Evolutionary conservation across 2,113 vertebrate genomes (phyloP).

Genomic region (Conger conger): DNA sequence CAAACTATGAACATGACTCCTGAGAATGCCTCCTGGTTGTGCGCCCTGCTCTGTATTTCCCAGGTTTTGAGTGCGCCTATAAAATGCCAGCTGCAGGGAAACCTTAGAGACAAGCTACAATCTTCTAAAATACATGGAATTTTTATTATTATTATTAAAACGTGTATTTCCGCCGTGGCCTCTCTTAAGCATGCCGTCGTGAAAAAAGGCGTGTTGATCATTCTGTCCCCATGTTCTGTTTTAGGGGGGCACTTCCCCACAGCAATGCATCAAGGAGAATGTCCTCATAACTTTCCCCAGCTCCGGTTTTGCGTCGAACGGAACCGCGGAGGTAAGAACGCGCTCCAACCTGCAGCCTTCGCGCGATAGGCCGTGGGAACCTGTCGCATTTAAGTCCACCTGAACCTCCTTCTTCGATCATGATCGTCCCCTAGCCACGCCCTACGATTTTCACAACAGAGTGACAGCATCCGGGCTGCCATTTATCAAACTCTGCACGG

Average conservation of each 20-base stretch:
- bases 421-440: neutral
- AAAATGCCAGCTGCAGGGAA: slow-evolving; percentile 7
- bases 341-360: neutral
- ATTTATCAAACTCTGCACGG: slow-evolving; percentile 23
- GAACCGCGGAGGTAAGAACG: neutral
- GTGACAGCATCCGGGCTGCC: neutral
- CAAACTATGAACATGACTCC: slow-evolving; percentile 13
- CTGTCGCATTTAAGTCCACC: neutral
- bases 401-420: neutral
- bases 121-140: slow-evolving; percentile 27
- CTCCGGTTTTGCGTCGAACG: neutral
- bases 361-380: neutral
- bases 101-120: neutral
- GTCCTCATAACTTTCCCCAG: slow-evolving; percentile 1
- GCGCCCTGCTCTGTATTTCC: slow-evolving; percentile 1
- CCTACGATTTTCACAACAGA: too few relatives aligned
- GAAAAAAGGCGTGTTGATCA: neutral
- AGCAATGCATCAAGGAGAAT: slow-evolving; percentile 24
- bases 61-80: slow-evolving; percentile 22
- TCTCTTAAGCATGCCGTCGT: neutral
- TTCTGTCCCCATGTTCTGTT: neutral
- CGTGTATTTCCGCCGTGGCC: neutral
- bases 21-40: neutral
- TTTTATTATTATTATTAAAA: too few relatives aligned
- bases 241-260: slow-evolving; percentile 29